phyloP scores from a whole-genome alignment of 1,140 invertebrate species.

The Drosophila arizonae region DNA sequence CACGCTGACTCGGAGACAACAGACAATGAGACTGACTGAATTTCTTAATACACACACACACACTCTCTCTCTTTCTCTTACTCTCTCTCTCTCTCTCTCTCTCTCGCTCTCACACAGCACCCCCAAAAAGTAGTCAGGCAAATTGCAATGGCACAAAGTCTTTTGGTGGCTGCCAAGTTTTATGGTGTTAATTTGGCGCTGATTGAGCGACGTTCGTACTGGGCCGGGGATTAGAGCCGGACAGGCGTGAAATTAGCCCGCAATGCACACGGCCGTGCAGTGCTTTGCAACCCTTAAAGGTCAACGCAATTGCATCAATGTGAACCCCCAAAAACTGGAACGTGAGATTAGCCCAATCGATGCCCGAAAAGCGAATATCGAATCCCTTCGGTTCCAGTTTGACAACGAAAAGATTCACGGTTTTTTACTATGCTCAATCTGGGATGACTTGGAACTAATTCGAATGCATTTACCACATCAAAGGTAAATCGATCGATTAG shows the following conservation, averaged over 20 bases:
- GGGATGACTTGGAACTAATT: too few relatives aligned
- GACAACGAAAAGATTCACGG: not conserved
- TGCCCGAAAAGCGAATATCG: not conserved
- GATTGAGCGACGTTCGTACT: constrained; percentile 63
- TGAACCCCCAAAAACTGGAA: constrained; percentile 30
- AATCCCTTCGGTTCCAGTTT: constrained; percentile 1
- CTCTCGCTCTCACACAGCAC: not conserved
- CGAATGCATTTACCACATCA: too few relatives aligned
- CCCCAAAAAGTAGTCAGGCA: constrained; percentile 25
- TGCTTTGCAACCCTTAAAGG: constrained; percentile 34
- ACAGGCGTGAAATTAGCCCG: constrained; percentile 51
- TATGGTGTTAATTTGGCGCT: constrained; percentile 78
- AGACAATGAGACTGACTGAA: constrained; percentile 4
- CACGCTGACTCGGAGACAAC: constrained; percentile 13
- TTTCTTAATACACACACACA: constrained; percentile 13
- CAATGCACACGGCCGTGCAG: constrained; percentile 24
- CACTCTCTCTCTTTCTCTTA: not conserved
- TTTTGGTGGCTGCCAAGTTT: constrained; percentile 50
- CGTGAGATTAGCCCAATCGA: constrained; percentile 10
- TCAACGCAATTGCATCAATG: constrained; percentile 40
- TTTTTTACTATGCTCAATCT: too few relatives aligned
- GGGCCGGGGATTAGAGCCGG: constrained; percentile 44
- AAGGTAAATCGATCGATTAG: too few relatives aligned
- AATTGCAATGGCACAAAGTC: constrained; percentile 18
- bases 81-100: not conserved